Percentiles rank a stretch among this genome's conserved stretches.
phyloP scores from a whole-genome alignment of 2,888 invertebrate species.

The Leptinotarsa rubiginosa region DNA sequence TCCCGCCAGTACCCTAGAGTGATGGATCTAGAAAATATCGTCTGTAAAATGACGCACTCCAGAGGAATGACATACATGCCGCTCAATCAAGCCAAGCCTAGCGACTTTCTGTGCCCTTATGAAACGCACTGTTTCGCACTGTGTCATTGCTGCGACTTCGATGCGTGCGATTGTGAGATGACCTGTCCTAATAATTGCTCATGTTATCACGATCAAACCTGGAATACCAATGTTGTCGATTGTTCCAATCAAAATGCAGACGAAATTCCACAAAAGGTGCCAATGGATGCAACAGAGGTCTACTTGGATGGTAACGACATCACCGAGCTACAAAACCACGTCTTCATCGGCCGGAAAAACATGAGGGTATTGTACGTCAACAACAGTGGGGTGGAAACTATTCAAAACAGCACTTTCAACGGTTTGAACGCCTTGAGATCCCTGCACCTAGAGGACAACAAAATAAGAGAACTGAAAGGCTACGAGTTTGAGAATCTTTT shows the following conservation, averaged over 20 bases:
- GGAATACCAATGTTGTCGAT: slow-evolving; percentile 93
- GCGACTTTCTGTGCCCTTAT: slow-evolving; percentile 92
- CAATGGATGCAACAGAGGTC: slow-evolving; percentile 94
- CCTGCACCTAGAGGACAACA: slow-evolving; percentile 88
- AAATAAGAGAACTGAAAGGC: slow-evolving; percentile 81
- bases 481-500: slow-evolving; percentile 87
- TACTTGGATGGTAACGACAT: slow-evolving; percentile 92
- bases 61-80: slow-evolving; percentile 84
- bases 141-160: slow-evolving; percentile 96
- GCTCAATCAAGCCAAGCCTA: slow-evolving; percentile 80
- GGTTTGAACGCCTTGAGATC: slow-evolving; percentile 83
- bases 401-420: slow-evolving; percentile 92
- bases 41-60: slow-evolving; percentile 88
- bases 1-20: slow-evolving; percentile 87
- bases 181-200: slow-evolving; percentile 94
- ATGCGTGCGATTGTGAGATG: slow-evolving; percentile 97
- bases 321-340: slow-evolving; percentile 84
- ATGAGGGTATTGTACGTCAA: slow-evolving; percentile 88
- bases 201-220: slow-evolving; percentile 94
- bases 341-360: slow-evolving; percentile 91
- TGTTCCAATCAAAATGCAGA: slow-evolving; percentile 84
- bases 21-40: slow-evolving; percentile 88
- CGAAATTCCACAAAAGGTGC: slow-evolving; percentile 86
- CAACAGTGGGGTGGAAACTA: slow-evolving; percentile 83
- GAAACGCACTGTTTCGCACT: slow-evolving; percentile 93